phyloP scores from a whole-genome alignment of 2,888 invertebrate species.

The Emmelina monodactyla region DNA sequence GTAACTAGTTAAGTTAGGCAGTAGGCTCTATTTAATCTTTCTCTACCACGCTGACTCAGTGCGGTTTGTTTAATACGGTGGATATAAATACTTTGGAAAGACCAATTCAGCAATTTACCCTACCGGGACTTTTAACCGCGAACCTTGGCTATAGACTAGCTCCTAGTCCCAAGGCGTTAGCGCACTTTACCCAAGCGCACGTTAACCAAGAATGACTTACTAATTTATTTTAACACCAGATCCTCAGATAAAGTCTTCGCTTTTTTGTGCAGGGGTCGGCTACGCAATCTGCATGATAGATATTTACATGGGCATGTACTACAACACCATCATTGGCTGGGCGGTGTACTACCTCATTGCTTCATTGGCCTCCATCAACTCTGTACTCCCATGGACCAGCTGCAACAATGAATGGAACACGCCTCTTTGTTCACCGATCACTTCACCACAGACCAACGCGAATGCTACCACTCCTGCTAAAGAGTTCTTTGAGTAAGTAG shows the following conservation, averaged over 20 bases:
- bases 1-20: too few relatives aligned
- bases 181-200: too few relatives aligned
- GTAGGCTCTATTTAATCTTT: too few relatives aligned
- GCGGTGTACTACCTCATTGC: constrained; percentile 90
- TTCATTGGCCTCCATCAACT: constrained; percentile 81
- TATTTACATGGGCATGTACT: constrained; percentile 96
- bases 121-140: too few relatives aligned
- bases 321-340: constrained; percentile 97
- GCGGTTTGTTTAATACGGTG: too few relatives aligned
- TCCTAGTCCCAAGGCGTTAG: too few relatives aligned
- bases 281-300: constrained; percentile 96
- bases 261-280: constrained; percentile 81
- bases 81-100: too few relatives aligned
- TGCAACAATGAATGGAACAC: constrained; percentile 92
- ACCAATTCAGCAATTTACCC: too few relatives aligned
- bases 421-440: constrained; percentile 73
- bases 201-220: too few relatives aligned
- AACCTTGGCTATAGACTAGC: too few relatives aligned
- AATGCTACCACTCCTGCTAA: constrained; percentile 80
- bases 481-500: constrained; percentile 90
- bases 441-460: constrained; percentile 54
- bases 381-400: constrained; percentile 85
- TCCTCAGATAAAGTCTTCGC: not conserved
- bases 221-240: too few relatives aligned
- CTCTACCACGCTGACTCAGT: too few relatives aligned